Conservation (phyloP, 2,113 vertebrate species). For the Tinamus guttatus region DNA sequence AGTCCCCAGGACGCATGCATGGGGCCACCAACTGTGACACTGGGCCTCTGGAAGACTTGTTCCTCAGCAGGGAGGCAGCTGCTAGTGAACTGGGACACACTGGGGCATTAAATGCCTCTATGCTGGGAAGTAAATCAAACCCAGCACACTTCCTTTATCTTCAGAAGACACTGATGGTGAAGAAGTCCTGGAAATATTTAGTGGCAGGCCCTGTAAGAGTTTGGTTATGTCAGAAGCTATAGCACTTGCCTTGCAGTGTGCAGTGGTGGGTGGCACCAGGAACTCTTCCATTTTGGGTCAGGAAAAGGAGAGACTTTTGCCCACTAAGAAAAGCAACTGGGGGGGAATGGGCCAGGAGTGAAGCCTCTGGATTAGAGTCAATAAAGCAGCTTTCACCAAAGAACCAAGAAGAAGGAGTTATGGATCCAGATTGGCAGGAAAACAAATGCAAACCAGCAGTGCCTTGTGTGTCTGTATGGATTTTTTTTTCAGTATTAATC, state of each 20-base stretch:
- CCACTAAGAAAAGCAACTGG: not conserved
- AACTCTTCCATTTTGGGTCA: not conserved
- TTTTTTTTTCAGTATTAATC: not conserved
- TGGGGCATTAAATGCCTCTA: not conserved
- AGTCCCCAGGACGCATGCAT: not conserved
- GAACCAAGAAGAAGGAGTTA: not conserved
- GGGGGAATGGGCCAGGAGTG: fast-evolving
- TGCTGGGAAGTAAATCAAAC: not conserved
- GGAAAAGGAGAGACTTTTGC: not conserved
- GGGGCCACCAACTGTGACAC: not conserved
- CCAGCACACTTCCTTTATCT: not conserved
- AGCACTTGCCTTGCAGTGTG: not conserved
- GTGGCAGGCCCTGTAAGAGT: not conserved
- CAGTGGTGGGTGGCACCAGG: not conserved
- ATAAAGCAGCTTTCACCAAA: not conserved
- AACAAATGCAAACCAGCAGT: not conserved
- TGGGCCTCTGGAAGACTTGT: not conserved
- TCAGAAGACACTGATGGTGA: not conserved
- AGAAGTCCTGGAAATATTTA: not conserved
- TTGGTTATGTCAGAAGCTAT: not conserved
- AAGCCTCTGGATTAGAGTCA: not conserved
- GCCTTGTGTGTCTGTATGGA: not conserved
- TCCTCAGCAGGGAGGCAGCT: not conserved
- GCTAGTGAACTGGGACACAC: not conserved
- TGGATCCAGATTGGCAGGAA: not conserved